Percentiles rank a stretch among this genome's conserved stretches.
These are phyloP conservation scores for Drosophila neocordata DNA, from an alignment of 1,140 invertebrate species.

Conservation along the genomic window DNA sequence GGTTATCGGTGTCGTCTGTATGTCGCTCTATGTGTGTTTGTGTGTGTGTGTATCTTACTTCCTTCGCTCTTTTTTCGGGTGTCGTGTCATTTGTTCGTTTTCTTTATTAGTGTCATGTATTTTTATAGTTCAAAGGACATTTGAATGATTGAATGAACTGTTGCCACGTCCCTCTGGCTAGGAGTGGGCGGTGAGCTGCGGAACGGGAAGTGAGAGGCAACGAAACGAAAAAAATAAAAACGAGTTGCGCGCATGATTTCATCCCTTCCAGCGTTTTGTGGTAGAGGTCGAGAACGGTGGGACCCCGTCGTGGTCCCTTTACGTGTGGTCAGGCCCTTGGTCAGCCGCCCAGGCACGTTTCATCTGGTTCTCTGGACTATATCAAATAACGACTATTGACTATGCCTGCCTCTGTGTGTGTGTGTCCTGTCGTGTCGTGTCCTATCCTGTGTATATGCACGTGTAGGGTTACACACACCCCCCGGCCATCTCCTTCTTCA, in stretches of 20 bases:
- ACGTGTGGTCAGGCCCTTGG: conserved; percentile 72
- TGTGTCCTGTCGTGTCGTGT: conserved; percentile 33
- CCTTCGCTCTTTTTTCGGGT: conserved; percentile 29
- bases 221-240: conserved; percentile 47
- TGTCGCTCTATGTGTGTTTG: too few species aligned
- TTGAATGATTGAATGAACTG: conserved; percentile 83
- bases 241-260: conserved; percentile 82
- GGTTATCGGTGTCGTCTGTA: conserved; percentile 45
- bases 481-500: conserved; percentile 1
- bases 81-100: conserved; percentile 82
- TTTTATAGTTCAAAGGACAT: conserved; percentile 83
- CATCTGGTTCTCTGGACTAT: conserved; percentile 77
- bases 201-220: conserved; percentile 4
- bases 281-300: background rate
- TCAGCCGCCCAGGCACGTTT: conserved; percentile 78
- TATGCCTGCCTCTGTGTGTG: conserved; percentile 49
- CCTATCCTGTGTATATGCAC: conserved; percentile 50
- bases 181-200: background rate
- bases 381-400: conserved; percentile 82
- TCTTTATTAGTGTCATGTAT: conserved; percentile 83
- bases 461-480: conserved; percentile 70
- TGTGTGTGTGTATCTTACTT: too few species aligned
- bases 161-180: conserved; percentile 28
- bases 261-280: conserved; percentile 70
- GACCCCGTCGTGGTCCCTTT: conserved; percentile 36